phyloP scores from a whole-genome alignment of 2,888 invertebrate species.

The Andrena fulva region DNA sequence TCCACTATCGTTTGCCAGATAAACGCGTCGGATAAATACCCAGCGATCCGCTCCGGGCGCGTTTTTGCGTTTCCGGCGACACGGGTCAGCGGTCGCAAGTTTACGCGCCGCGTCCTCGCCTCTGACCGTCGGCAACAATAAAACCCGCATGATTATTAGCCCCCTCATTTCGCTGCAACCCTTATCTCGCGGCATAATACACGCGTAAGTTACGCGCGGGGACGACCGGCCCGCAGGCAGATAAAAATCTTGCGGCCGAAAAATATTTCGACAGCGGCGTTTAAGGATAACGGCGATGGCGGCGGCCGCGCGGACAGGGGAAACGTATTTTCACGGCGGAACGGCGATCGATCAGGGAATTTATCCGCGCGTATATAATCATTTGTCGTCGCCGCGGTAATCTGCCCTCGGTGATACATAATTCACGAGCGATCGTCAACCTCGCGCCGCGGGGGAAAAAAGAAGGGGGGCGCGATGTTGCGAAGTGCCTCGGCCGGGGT shows the following conservation, averaged over 20 bases:
- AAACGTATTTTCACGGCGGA: neutral
- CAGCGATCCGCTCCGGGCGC: constrained; percentile 8
- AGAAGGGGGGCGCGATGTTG: neutral
- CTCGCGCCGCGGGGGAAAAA: no score
- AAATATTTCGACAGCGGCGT: constrained; percentile 30
- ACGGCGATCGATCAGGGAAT: constrained; percentile 53
- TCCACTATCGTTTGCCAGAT: no score
- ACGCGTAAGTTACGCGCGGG: constrained; percentile 63
- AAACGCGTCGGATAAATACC: constrained; percentile 4
- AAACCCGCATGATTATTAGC: constrained; percentile 65
- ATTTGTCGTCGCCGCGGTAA: constrained; percentile 47
- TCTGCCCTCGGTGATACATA: constrained; percentile 17
- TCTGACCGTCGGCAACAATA: constrained; percentile 70
- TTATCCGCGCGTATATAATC: constrained; percentile 36
- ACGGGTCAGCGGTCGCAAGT: constrained; percentile 28
- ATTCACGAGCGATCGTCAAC: constrained; percentile 37
- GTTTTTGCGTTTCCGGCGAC: constrained; percentile 37
- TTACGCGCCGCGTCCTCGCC: constrained; percentile 61
- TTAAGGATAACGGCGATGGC: constrained; percentile 7
- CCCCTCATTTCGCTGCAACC: constrained; percentile 54
- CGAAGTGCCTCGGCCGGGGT: neutral
- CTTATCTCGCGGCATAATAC: constrained; percentile 49
- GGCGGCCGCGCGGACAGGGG: no score
- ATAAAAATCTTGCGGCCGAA: constrained; percentile 38
- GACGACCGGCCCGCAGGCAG: constrained; percentile 24